phyloP scores from a whole-genome alignment of 64 coral and sea anemone genomes.

The Stichodactyla helianthus region DNA sequence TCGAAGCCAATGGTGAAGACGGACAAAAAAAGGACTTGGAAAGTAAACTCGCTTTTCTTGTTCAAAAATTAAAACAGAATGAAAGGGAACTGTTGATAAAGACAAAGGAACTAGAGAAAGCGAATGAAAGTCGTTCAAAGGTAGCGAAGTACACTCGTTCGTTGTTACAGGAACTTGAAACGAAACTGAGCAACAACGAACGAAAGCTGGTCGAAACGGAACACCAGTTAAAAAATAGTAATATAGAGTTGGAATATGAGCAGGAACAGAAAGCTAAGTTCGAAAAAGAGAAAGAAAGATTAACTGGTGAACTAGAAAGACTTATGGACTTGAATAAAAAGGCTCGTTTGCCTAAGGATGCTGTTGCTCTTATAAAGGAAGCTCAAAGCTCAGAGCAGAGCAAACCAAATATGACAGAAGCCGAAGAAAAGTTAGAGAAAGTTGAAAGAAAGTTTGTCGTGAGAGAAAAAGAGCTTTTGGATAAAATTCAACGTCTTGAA shows the following conservation, averaged over 20 bases:
- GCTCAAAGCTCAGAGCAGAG: constrained; percentile 11
- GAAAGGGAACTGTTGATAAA: constrained; percentile 75
- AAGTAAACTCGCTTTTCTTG: constrained; percentile 49
- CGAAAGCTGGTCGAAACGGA: constrained; percentile 67
- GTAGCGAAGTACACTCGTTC: constrained; percentile 95
- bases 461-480: not conserved
- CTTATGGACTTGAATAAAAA: constrained; percentile 45
- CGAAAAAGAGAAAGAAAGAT: constrained; percentile 66
- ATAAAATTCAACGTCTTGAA: constrained; percentile 39
- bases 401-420: constrained; percentile 14
- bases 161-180: constrained; percentile 85
- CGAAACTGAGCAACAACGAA: constrained; percentile 83
- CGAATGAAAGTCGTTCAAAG: constrained; percentile 96
- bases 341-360: constrained; percentile 54
- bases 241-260: constrained; percentile 71
- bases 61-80: constrained; percentile 71
- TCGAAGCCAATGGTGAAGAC: constrained; percentile 25
- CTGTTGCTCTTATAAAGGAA: constrained; percentile 54
- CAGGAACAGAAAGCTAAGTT: constrained; percentile 51
- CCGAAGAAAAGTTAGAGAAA: not conserved
- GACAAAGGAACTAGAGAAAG: constrained; percentile 89
- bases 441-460: not conserved
- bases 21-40: constrained; percentile 40
- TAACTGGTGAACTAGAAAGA: constrained; percentile 50
- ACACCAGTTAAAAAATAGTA: constrained; percentile 76